Conservation (phyloP, 1,140 invertebrate genomes). For the Thrips palmi region DNA sequence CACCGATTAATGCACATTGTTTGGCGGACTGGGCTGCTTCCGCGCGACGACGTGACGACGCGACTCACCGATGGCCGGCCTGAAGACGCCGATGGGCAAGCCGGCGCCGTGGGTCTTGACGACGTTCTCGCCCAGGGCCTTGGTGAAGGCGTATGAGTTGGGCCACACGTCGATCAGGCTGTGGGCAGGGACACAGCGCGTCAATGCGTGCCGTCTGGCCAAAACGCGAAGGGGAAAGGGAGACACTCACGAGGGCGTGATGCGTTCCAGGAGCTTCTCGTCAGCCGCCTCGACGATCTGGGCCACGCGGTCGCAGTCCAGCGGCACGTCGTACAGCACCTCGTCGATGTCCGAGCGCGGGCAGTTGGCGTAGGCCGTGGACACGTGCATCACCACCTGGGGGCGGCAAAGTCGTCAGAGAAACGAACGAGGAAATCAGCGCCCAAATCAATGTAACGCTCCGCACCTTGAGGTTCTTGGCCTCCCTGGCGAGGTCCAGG, state of each 20-base stretch:
- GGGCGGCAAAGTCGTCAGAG: conserved; percentile 6
- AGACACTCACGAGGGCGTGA: conserved; percentile 27
- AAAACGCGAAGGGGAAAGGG: not conserved
- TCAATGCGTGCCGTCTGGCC: not conserved
- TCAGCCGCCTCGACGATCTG: conserved; percentile 27
- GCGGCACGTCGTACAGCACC: conserved; percentile 29
- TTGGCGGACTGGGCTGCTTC: no score
- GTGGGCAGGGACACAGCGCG: conserved; percentile 6
- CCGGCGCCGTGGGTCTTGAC: conserved; percentile 28
- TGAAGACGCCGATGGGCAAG: conserved; percentile 35
- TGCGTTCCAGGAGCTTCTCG: conserved; percentile 25
- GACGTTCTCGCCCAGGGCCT: conserved; percentile 40
- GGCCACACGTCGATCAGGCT: conserved; percentile 39
- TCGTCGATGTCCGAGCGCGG: conserved; percentile 36
- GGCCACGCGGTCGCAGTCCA: conserved; percentile 26
- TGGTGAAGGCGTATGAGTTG: conserved; percentile 49
- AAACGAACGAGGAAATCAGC: not conserved
- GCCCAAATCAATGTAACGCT: not conserved
- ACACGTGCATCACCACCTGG: conserved; percentile 39
- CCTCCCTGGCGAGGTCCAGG: conserved; percentile 36
- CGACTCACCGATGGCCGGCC: conserved; percentile 31
- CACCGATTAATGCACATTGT: no score
- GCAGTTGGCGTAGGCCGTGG: conserved; percentile 53
- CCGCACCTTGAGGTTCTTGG: conserved; percentile 42
- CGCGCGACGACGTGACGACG: no score